Conservation (phyloP, 2,113 vertebrate genomes). For the Loxodonta africana region DNA sequence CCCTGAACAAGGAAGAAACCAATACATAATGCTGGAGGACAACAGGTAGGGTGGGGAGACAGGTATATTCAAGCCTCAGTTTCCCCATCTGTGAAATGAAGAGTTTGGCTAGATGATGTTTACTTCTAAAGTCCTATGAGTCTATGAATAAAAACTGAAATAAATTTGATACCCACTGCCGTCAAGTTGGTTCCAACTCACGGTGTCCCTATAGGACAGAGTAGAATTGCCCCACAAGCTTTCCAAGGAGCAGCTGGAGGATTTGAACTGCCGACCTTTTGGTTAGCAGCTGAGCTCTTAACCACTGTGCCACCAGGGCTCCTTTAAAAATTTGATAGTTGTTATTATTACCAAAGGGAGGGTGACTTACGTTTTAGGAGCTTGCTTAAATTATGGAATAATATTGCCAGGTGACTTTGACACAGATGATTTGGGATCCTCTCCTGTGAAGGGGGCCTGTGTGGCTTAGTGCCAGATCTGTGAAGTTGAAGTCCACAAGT, state of each 20-base stretch:
- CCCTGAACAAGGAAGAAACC: background rate
- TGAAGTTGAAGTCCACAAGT: conserved; percentile 33
- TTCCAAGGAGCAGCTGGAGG: no score
- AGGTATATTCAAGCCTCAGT: background rate
- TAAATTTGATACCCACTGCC: background rate
- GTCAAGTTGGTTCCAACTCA: no score
- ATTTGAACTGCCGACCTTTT: no score
- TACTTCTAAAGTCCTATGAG: background rate
- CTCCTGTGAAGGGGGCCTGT: background rate
- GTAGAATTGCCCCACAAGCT: no score
- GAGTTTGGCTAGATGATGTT: background rate
- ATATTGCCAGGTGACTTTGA: background rate
- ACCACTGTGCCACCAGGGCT: no score
- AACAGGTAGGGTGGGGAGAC: background rate
- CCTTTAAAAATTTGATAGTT: background rate
- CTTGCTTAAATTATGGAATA: background rate
- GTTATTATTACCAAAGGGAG: background rate
- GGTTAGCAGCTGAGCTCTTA: no score
- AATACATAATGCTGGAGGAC: background rate
- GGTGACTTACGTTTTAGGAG: background rate
- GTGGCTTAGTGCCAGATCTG: background rate
- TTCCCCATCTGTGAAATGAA: conserved; percentile 17
- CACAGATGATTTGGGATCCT: background rate
- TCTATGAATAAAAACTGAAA: conserved; percentile 43
- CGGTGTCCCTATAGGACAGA: no score